phyloP scores from a whole-genome alignment of 2,797 vertebrate genomes.

The Leptatherina wallacei region DNA sequence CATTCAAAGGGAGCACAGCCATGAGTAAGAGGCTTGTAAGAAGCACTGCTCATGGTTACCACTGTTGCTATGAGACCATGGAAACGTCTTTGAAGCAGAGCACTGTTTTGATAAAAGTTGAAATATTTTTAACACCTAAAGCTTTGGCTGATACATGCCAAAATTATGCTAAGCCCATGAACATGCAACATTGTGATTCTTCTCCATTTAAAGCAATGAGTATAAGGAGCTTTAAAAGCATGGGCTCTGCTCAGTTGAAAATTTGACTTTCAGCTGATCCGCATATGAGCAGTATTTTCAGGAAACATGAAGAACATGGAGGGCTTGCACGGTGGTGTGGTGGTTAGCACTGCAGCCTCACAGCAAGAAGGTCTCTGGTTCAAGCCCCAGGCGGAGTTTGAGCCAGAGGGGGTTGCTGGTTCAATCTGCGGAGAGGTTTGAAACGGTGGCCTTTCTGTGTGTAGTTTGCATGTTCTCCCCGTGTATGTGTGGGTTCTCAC shows the following conservation, averaged over 20 bases:
- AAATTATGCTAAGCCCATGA: slow-evolving; percentile 51
- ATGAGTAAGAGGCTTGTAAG: slow-evolving; percentile 50
- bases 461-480: no score
- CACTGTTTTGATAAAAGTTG: slow-evolving; percentile 56
- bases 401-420: no score
- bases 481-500: no score
- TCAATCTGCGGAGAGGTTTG: no score
- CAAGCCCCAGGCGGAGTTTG: no score
- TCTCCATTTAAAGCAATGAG: slow-evolving; percentile 11
- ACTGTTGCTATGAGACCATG: slow-evolving; percentile 76
- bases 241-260: slow-evolving; percentile 19
- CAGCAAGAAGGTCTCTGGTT: no score
- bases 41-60: slow-evolving; percentile 42
- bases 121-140: slow-evolving; percentile 62
- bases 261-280: slow-evolving; percentile 24
- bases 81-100: slow-evolving; percentile 46
- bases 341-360: no score
- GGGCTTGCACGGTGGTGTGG: no score
- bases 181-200: slow-evolving; percentile 2
- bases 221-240: slow-evolving; percentile 23
- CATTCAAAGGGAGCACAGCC: slow-evolving; percentile 57
- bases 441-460: no score
- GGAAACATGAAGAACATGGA: slow-evolving; percentile 31
- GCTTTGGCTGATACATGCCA: slow-evolving; percentile 12
- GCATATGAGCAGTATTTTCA: slow-evolving; percentile 28